Base-by-base conservation (phyloP, 2,113 vertebrate species). In the Peromyscus maniculatus region DNA sequence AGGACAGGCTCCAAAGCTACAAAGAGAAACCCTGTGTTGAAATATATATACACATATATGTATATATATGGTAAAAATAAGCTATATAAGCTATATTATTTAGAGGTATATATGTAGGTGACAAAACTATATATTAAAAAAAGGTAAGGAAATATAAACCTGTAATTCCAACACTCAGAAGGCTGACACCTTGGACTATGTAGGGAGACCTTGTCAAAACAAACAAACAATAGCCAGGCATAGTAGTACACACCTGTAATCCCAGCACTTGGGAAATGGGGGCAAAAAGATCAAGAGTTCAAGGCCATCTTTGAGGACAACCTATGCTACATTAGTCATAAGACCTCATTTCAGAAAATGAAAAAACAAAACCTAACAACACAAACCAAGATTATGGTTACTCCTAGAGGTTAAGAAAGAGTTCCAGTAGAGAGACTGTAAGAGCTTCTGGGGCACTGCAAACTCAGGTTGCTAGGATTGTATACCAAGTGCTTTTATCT, bases 51-150 rank as follows among this genome's bases (percentile, higher is more conserved):
- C 9, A 7, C 9, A 52, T 52, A 7, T 52, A 52, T 52, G 7
- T 52, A 52, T 49, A 6, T 49, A 49, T 49, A 62, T 19, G 55
- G 24, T 17, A 89, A 93, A 94, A 96, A 82, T 78, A 93, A 77
- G 69, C 16, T 22, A n/a, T 78, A 82, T 78, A 93, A 77, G 69
- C 16, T 22, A n/a, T 78, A 31, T 87, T 95, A 72, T 95, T 55
- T 80, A 80, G 17, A 92, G 39, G 10, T 83, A 9, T 16, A 95
- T 0, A 78, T 1, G 13, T 93, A 82, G 33, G 33, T 67, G 46
- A 79, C 84, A 93, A 92, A 90, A 92, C 39, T 64, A 77, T 46
- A 59, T 16, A 39, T 39, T 75, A 5, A 55, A 55, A 33, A 52
- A 77, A 89, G 7, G 46, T 62, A 91, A 94, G 67, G 4, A 94